Evolutionary conservation across 2,797 vertebrate species (phyloP), one percentile per base, ranked within the genome.

Genomic region (Schizothorax lantsangensis): DNA sequence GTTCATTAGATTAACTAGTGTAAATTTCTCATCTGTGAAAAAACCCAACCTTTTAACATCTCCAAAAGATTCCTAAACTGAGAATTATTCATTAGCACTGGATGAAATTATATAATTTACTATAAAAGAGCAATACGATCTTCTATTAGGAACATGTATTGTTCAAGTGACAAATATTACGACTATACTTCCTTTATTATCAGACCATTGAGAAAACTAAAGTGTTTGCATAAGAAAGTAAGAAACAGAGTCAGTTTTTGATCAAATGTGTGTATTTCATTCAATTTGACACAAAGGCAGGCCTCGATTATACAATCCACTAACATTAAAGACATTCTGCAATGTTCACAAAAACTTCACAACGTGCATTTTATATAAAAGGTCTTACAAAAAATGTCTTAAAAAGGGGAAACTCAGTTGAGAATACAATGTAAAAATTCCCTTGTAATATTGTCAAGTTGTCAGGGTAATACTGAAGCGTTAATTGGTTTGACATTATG

Each of bases 401-500:
- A 85, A 84, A 90, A 89, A 79, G 68, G 89, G 83, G 89, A 91
- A 86, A 88, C 89, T 90, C 92, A 90, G 90, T 88, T 90, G 81
- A 85, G 83, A 87, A 83, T 84, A 87, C 30, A 88, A 47, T 88
- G 91, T 90, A 90, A 86, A 84, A 87, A 90, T 73, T 81, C 87
- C 85, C 85, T 85, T 86, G 64, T 83, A 79, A 64, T 71, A 54
- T 87, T 47, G 91, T 91, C 91, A 93, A 93, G 88, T 92, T 88
- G 92, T 90, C 88, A 93, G 93, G 91, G 92, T 91, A 89, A 84
- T 87, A 86, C 88, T 88, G 88, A 91, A 84, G 84, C 77, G 40
- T 83, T 52, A 15, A 14, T 59, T 59, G 3, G 68, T 69, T 26
- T 71, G n/a, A 52, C 77, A 14, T 94, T 96, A 99, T 3, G 97